Evolutionary conservation across 2,797 vertebrate species (phyloP).

Genomic region (Propithecus deckenii): DNA sequence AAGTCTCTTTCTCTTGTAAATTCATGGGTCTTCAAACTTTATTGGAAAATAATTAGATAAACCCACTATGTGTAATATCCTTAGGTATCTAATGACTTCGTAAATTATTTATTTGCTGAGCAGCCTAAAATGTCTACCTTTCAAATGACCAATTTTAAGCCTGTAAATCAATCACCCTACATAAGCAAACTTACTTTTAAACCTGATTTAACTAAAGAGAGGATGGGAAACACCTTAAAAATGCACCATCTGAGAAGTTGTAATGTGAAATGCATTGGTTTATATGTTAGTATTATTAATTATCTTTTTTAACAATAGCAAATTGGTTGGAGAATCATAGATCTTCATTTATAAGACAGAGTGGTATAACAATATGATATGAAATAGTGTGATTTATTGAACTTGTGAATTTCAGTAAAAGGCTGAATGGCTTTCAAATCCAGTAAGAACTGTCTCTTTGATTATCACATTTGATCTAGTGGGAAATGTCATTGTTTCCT

Average conservation of each 20-base stretch:
- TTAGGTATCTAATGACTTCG: conserved; percentile 72
- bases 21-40: neutral
- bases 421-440: conserved; percentile 63
- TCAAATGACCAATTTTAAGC: conserved; percentile 49
- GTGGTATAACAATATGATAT: conserved; percentile 63
- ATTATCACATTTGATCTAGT: conserved; percentile 69
- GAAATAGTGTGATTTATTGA: conserved; percentile 83
- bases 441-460: conserved; percentile 73
- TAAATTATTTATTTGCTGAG: conserved; percentile 76
- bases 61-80: neutral
- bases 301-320: conserved; percentile 73
- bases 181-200: conserved; percentile 70
- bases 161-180: conserved; percentile 72
- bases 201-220: conserved; percentile 74
- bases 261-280: conserved; percentile 54
- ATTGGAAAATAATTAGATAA: conserved; percentile 41
- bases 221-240: conserved; percentile 41
- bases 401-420: conserved; percentile 77
- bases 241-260: conserved; percentile 65
- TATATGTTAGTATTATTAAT: conserved; percentile 71
- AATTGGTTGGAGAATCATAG: conserved; percentile 73
- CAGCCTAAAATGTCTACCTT: conserved; percentile 75
- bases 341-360: conserved; percentile 78
- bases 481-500: conserved; percentile 63
- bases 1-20: neutral